Evolutionary conservation across 1,140 invertebrate genomes (phyloP).

Genomic region (Bombyx mori): ASM3026992v2 NC_085107.1:14075501-14076000

Average conservation of each 20-base stretch:
- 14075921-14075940: no score
- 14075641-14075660: constrained; percentile 54
- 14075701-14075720: constrained; percentile 60
- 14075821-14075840: neutral
- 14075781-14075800: constrained; percentile 18
- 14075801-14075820: neutral
- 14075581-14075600: constrained; percentile 22
- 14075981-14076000: constrained; percentile 7
- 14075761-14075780: constrained; percentile 10
- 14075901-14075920: no score
- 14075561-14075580: constrained; percentile 18
- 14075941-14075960: no score
- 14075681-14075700: constrained; percentile 46
- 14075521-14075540: constrained; percentile 41
- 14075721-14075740: constrained; percentile 45
- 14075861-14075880: no score
- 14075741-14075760: constrained; percentile 59
- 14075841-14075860: constrained; percentile 1
- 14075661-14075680: constrained; percentile 63
- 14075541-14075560: constrained; percentile 34
- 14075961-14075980: neutral
- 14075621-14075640: constrained; percentile 36
- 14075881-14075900: no score
- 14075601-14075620: constrained; percentile 41
- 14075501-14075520: constrained; percentile 48